These are phyloP conservation scores for Podarcis muralis DNA, from an alignment of 2,113 vertebrate genomes.

Conservation along the genomic window DNA sequence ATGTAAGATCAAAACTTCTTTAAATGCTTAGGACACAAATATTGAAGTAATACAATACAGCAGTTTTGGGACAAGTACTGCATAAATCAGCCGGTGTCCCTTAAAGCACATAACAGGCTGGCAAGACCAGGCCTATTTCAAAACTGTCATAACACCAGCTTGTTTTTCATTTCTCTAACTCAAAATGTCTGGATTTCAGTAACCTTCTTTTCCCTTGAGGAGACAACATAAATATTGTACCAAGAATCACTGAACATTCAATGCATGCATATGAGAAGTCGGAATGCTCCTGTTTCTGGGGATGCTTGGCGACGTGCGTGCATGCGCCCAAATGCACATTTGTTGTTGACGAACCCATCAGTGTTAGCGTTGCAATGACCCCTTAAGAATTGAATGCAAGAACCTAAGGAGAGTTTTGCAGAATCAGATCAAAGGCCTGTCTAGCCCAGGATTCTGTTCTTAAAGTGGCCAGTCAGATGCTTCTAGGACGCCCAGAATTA, in stretches of 20 bases:
- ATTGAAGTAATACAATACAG: slow-evolving; percentile 70
- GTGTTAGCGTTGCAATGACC: not conserved
- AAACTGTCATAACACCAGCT: slow-evolving; percentile 68
- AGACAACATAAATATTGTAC: slow-evolving; percentile 54
- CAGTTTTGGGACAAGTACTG: slow-evolving; percentile 64
- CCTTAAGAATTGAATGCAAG: too few relatives aligned
- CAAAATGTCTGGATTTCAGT: slow-evolving; percentile 66
- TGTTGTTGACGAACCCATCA: not conserved
- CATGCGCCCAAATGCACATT: not conserved
- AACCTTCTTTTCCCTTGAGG: slow-evolving; percentile 50
- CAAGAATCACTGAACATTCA: slow-evolving; percentile 38
- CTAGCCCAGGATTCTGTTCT: too few relatives aligned
- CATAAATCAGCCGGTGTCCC: slow-evolving; percentile 66
- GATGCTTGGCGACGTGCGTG: not conserved
- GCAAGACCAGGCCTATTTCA: slow-evolving; percentile 59
- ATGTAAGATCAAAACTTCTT: slow-evolving; percentile 68
- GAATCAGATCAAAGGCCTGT: too few relatives aligned
- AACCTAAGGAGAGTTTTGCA: too few relatives aligned
- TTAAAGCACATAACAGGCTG: slow-evolving; percentile 64
- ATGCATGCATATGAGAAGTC: slow-evolving; percentile 21
- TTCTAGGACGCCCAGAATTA: too few relatives aligned
- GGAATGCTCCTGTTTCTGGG: not conserved
- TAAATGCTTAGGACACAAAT: slow-evolving; percentile 69
- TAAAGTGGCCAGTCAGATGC: too few relatives aligned
- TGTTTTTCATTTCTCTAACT: slow-evolving; percentile 66